These are phyloP conservation scores for Piprites chloris DNA, from an alignment of 2,113 vertebrate species.

Conservation along the genomic window DNA sequence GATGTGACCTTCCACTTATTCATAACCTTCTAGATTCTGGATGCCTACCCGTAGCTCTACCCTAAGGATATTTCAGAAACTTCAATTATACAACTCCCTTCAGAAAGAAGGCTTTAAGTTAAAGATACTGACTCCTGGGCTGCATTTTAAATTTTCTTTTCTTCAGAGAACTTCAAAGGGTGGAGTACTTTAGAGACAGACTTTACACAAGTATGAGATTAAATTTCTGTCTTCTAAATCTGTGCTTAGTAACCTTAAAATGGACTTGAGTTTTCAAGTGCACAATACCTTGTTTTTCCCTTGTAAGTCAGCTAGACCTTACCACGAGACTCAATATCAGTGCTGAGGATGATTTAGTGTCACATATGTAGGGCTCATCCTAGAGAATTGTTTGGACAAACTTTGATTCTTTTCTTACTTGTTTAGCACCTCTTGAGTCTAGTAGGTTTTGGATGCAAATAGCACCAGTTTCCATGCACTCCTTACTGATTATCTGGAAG, in stretches of 20 bases:
- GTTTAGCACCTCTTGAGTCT: neutral
- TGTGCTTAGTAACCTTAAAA: neutral
- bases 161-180: slow-evolving; percentile 20
- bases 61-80: slow-evolving; percentile 18
- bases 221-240: neutral
- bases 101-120: slow-evolving; percentile 13
- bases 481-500: neutral
- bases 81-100: neutral
- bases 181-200: neutral
- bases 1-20: neutral
- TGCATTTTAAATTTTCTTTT: slow-evolving; percentile 20
- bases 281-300: neutral
- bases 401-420: neutral
- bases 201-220: neutral
- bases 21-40: neutral
- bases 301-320: neutral
- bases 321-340: neutral
- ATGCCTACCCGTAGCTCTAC: neutral
- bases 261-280: neutral
- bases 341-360: neutral
- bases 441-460: neutral
- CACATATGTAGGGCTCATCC: neutral
- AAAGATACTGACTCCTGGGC: neutral
- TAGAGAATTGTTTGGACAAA: neutral
- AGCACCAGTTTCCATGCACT: neutral